A percentile compares a stretch with the other conserved stretches of the same genome.
Evolutionary conservation across 1,140 invertebrate genomes (phyloP).

Genomic region (Zeugodacus cucurbitae): DNA sequence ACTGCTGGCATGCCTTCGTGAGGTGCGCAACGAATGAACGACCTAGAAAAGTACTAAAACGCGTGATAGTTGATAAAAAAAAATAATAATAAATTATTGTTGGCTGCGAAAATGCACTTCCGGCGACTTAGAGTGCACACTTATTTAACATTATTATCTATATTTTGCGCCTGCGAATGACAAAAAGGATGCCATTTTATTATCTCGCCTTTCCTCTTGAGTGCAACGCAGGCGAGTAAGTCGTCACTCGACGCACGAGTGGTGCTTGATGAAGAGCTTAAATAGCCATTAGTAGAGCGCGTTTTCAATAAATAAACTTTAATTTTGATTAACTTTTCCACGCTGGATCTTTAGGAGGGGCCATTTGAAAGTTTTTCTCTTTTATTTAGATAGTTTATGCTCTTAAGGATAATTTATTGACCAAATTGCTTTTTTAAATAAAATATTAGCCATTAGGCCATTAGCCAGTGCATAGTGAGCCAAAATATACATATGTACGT

Average conservation of each 20-base stretch:
- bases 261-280: background rate
- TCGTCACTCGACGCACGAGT: background rate
- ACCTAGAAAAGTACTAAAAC: background rate
- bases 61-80: background rate
- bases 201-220: background rate
- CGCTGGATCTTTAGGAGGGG: no score
- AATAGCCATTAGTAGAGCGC: background rate
- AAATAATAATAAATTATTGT: conserved; percentile 32
- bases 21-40: background rate
- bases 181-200: background rate
- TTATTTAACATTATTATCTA: conserved; percentile 11
- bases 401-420: no score
- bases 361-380: no score
- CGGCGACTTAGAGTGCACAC: background rate
- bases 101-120: conserved; percentile 21
- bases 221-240: background rate
- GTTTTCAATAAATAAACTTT: background rate
- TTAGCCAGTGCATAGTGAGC: no score
- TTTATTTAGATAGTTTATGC: no score
- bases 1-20: background rate
- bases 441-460: no score
- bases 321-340: no score
- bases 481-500: no score
- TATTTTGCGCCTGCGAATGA: background rate
- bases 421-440: no score